Conservation (phyloP, 2,888 invertebrate genomes). For the Bursaphelenchus okinawaensis region DNA sequence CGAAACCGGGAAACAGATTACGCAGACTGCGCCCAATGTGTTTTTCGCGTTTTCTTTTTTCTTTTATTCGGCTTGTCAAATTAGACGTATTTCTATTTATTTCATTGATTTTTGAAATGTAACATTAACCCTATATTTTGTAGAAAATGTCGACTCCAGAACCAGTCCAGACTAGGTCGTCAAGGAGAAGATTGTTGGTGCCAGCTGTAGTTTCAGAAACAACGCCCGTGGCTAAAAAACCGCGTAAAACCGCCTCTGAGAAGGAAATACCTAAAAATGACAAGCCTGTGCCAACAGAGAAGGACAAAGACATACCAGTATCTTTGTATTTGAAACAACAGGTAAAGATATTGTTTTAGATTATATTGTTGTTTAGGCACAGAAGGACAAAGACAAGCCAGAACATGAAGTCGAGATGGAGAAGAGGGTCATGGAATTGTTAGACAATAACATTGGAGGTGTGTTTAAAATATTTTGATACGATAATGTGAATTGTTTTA, state of each 20-base stretch:
- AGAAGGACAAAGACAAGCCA: neutral
- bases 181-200: neutral
- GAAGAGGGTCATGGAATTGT: conserved; percentile 3
- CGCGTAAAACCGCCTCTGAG: neutral
- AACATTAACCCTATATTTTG: neutral
- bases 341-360: neutral
- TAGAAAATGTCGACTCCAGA: neutral
- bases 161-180: neutral
- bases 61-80: too few species aligned
- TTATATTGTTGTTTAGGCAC: too few species aligned
- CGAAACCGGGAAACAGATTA: too few species aligned
- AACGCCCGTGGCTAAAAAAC: neutral
- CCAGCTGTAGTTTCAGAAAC: neutral
- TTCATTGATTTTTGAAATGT: neutral
- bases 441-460: conserved; percentile 2
- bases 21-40: too few species aligned
- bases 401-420: conserved; percentile 6
- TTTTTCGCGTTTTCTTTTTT: too few species aligned
- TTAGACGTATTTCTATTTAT: neutral
- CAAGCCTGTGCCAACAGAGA: neutral
- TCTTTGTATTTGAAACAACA: neutral
- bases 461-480: neutral
- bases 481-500: neutral
- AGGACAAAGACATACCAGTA: neutral
- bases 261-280: neutral